Base-by-base conservation (phyloP, 2,888 invertebrate species). In the Galeruca laticollis region DNA sequence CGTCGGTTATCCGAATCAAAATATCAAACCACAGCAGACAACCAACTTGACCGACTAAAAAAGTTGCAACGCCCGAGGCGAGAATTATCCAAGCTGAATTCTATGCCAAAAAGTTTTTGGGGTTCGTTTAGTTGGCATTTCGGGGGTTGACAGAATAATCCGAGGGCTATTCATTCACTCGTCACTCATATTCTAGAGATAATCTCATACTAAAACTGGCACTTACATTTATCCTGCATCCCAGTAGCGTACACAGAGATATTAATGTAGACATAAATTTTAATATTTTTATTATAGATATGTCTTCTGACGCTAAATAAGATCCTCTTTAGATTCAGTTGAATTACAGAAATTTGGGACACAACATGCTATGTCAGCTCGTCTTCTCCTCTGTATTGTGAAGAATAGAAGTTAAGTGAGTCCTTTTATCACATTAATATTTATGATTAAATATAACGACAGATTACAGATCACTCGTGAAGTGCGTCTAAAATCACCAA, bases 181-280 rank as follows among this genome's bases (percentile, higher is more conserved):
- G 74, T 77, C 78, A 77, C 71, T 78, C 76, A 75, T 75, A 76
- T 74, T 76, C 70, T 60, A 68, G 64, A 78, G 78, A 79, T 79
- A 79, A 79, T 79, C 77, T 77, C 72, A 69, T 76, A 78, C 77
- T 77, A 78, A 78, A 78, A 77, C 75, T 72, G 63, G 76, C 78
- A 77, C 76, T 78, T 76, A 77, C 54, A 21, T 56, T 56, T 63
- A 57, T 52, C 68, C 68, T 49, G 47, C 33, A 0, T n/a, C 11
- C 26, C 56, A 57, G 35, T 1, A 11, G 56, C 56, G 56, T 31
- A 15, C 35, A 26, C 52, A 26, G 20, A 26, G 4, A 21, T 13
- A 9, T n/a, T n/a, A n/a, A n/a, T 8, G 43, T 3, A 6, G 26
- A 26, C 3, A 26, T 26, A 26, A 26, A 26, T 26, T 26, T n/a